These are phyloP conservation scores for Regulus satrapa DNA, from an alignment of 2,113 vertebrate genomes.

Conservation along the genomic window DNA sequence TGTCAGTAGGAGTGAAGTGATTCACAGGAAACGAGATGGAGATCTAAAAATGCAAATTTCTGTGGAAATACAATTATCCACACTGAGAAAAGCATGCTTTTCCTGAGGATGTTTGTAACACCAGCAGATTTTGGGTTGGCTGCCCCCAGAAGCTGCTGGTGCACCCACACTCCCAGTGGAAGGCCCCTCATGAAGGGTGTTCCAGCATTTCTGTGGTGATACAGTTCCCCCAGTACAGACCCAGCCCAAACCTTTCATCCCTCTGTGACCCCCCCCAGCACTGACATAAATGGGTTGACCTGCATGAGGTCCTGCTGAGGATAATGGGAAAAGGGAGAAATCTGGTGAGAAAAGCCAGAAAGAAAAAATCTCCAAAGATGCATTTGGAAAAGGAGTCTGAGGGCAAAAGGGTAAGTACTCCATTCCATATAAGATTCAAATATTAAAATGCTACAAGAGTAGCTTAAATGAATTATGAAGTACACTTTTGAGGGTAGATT, in stretches of 20 bases:
- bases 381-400: background rate
- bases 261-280: background rate
- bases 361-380: background rate
- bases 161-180: accelerated
- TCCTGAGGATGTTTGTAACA: background rate
- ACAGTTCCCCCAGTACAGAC: background rate
- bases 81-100: background rate
- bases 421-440: background rate
- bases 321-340: background rate
- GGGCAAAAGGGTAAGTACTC: background rate
- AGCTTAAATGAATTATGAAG: background rate
- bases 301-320: background rate
- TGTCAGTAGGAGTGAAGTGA: background rate
- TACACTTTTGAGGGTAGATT: background rate
- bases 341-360: background rate
- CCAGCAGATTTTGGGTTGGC: background rate
- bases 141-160: background rate
- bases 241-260: background rate
- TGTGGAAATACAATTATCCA: background rate
- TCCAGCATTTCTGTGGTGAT: background rate
- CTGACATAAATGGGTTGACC: background rate
- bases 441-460: background rate
- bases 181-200: background rate
- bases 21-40: background rate
- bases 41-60: background rate